Conservation (phyloP, 2,113 vertebrate genomes). For the Sisor rabdophorus region DNA sequence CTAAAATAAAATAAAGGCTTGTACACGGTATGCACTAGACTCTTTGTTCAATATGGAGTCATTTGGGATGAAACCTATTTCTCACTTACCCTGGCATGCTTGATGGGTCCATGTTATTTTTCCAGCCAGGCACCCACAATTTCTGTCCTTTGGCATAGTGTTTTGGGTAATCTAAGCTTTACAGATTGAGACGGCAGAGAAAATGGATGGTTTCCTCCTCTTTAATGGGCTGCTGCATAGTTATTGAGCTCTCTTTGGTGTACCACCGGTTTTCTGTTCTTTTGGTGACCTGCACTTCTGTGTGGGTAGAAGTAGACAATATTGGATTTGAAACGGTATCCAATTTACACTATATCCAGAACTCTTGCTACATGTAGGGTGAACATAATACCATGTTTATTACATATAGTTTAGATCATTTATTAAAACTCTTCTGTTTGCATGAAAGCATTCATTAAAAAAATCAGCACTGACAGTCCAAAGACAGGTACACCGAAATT, state of each 20-base stretch:
- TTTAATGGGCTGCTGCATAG: slow-evolving; percentile 18
- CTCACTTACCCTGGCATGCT: background rate
- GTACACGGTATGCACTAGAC: background rate
- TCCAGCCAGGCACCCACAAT: slow-evolving; percentile 19
- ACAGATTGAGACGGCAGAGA: background rate
- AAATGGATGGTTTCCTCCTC: slow-evolving; percentile 14
- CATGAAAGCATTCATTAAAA: background rate
- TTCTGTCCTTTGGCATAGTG: background rate
- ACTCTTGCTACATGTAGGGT: background rate
- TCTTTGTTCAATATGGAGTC: background rate
- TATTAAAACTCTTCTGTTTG: background rate
- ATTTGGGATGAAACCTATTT: slow-evolving; percentile 2
- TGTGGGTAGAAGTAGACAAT: background rate
- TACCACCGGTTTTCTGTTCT: background rate
- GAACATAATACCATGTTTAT: background rate
- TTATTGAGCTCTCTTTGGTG: slow-evolving; percentile 7
- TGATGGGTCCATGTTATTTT: slow-evolving; percentile 16
- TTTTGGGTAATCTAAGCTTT: background rate
- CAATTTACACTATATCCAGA: background rate
- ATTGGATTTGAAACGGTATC: background rate
- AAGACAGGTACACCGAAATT: slow-evolving; percentile 10
- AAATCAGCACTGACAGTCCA: background rate
- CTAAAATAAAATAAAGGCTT: slow-evolving; percentile 1
- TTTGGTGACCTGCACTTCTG: background rate
- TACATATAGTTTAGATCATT: background rate